phyloP scores from a whole-genome alignment of 2,888 invertebrate species.

The Chrysotoxum bicinctum region DNA sequence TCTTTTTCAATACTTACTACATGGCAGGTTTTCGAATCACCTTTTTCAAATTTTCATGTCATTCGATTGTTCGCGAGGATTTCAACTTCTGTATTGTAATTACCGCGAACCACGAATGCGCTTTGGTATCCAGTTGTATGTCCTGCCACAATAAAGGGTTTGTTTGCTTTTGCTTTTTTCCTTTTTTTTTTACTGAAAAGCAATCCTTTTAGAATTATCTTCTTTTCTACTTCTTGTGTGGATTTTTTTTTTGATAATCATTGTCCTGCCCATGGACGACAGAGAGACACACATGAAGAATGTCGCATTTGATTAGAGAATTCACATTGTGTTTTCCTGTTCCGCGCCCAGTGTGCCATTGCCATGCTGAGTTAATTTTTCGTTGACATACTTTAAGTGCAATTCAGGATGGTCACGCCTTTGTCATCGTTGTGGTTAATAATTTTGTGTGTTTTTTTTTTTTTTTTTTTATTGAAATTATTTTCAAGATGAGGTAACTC shows the following conservation, averaged over 20 bases:
- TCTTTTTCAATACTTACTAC: neutral
- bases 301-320: conserved; percentile 13
- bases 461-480: neutral
- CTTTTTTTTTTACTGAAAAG: neutral
- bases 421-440: conserved; percentile 26
- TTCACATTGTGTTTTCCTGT: neutral
- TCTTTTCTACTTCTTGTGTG: neutral
- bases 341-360: conserved; percentile 13
- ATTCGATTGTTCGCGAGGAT: conserved; percentile 23
- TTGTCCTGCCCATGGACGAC: neutral
- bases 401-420: conserved; percentile 42
- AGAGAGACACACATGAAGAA: neutral
- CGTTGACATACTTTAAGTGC: conserved; percentile 22
- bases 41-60: conserved; percentile 28
- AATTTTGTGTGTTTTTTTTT: too few species aligned
- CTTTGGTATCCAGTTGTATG: conserved; percentile 8
- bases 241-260: neutral
- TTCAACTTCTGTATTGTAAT: conserved; percentile 32
- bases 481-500: conserved; percentile 30
- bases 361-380: neutral
- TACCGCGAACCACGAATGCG: conserved; percentile 35
- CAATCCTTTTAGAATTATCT: neutral
- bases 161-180: neutral
- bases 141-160: conserved; percentile 4
- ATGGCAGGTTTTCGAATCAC: conserved; percentile 12